Percentiles rank a stretch among this genome's conserved stretches.
phyloP scores from a whole-genome alignment of 2,797 vertebrate genomes.

The Neosalanx taihuensis region DNA sequence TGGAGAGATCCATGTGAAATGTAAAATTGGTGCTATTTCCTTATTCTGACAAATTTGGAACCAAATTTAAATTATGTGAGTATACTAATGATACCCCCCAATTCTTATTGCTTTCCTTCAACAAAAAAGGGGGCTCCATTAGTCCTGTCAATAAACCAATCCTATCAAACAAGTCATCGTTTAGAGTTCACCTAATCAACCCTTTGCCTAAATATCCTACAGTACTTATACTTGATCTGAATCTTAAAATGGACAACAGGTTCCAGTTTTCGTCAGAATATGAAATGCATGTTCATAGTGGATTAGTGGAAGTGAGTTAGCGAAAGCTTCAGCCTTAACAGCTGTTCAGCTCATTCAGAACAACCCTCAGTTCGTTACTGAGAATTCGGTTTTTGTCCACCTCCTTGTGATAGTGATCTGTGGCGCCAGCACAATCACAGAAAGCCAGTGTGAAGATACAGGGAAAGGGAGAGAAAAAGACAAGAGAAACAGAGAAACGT shows the following conservation, averaged over 20 bases:
- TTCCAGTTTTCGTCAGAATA: slow-evolving; percentile 22
- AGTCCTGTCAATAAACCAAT: no score
- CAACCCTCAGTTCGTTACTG: slow-evolving; percentile 66
- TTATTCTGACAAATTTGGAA: slow-evolving; percentile 26
- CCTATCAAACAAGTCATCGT: no score
- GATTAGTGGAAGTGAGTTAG: neutral
- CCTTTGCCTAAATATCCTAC: neutral
- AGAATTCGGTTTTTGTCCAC: slow-evolving; percentile 66
- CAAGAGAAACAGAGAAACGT: slow-evolving; percentile 37
- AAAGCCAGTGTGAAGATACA: slow-evolving; percentile 57
- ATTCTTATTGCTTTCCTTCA: neutral
- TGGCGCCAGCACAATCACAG: slow-evolving; percentile 40
- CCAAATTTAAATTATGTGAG: neutral
- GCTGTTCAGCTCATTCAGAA: slow-evolving; percentile 70
- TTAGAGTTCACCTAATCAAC: no score
- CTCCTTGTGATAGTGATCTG: slow-evolving; percentile 66
- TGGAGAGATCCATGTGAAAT: neutral
- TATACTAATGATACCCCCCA: no score
- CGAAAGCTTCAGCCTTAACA: slow-evolving; percentile 31
- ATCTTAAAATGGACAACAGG: neutral
- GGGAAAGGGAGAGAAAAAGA: slow-evolving; percentile 38
- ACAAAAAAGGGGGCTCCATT: neutral
- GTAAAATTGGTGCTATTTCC: slow-evolving; percentile 6
- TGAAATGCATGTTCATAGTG: slow-evolving; percentile 3
- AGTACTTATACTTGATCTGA: neutral